Percentiles rank a stretch among this genome's conserved stretches.
Conservation (phyloP, 2,888 invertebrate species). For the Agelastica alni region DNA sequence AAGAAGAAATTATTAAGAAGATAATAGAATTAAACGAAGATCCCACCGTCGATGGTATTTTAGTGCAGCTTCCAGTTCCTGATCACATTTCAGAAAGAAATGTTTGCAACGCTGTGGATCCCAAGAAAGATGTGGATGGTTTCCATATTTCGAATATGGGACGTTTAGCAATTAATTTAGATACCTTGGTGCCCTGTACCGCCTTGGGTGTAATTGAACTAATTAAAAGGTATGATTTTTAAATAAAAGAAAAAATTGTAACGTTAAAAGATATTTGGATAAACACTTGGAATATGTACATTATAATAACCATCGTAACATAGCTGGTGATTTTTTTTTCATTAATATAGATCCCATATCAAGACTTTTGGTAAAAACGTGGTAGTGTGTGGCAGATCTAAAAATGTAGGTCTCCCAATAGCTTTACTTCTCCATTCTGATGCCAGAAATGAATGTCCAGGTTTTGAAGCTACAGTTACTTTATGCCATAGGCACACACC, state of each 20-base stretch:
- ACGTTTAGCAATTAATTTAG: conserved; percentile 72
- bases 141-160: conserved; percentile 86
- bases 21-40: conserved; percentile 72
- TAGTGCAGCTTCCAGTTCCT: conserved; percentile 85
- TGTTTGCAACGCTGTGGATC: conserved; percentile 78
- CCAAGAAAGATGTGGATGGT: conserved; percentile 89
- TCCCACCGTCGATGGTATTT: conserved; percentile 75
- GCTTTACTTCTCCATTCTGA: conserved; percentile 83
- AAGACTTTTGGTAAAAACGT: conserved; percentile 85
- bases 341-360: conserved; percentile 64
- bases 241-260: too few species aligned
- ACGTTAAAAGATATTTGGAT: too few species aligned
- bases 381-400: conserved; percentile 87
- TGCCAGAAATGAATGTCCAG: conserved; percentile 69
- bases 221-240: conserved; percentile 65
- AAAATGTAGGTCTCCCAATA: conserved; percentile 90
- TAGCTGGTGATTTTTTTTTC: too few species aligned
- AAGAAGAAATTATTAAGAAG: conserved; percentile 68
- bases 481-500: conserved; percentile 90
- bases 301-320: too few species aligned
- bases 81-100: conserved; percentile 73
- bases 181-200: conserved; percentile 78
- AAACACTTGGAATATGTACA: too few species aligned
- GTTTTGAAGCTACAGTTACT: conserved; percentile 85
- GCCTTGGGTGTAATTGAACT: conserved; percentile 76